Evolutionary conservation across 1,140 invertebrate species (phyloP).

Genomic region (Drosophila eugracilis): DNA sequence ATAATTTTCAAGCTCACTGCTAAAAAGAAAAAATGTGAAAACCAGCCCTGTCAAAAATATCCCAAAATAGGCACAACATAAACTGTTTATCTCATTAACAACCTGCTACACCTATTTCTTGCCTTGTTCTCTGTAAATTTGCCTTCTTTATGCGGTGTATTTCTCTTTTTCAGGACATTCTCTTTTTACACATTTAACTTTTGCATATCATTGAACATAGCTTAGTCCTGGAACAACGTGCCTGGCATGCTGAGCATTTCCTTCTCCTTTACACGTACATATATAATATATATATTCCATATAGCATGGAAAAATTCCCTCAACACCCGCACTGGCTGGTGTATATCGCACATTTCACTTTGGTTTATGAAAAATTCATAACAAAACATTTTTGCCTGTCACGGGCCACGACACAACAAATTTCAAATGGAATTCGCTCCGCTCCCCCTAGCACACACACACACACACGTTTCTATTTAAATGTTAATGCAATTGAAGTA

Average conservation of each 20-base stretch:
- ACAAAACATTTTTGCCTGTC: conserved; percentile 54
- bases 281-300: too few relatives aligned
- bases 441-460: too few relatives aligned
- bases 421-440: conserved; percentile 41
- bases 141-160: neutral
- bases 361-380: conserved; percentile 67
- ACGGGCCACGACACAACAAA: conserved; percentile 49
- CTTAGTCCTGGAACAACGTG: conserved; percentile 34
- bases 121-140: conserved; percentile 18
- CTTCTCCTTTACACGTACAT: neutral
- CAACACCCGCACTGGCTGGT: conserved; percentile 1
- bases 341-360: conserved; percentile 53
- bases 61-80: neutral
- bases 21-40: too few relatives aligned
- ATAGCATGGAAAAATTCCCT: neutral
- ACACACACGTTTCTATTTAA: conserved; percentile 48
- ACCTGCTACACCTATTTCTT: neutral
- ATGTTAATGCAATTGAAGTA: conserved; percentile 55
- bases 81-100: conserved; percentile 2
- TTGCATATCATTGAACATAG: conserved; percentile 56
- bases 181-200: conserved; percentile 21
- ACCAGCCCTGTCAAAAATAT: too few relatives aligned
- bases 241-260: conserved; percentile 20
- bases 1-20: too few relatives aligned
- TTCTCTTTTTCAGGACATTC: conserved; percentile 15